Base-by-base conservation (phyloP, 2,113 vertebrate species). In the Motacilla alba region DNA sequence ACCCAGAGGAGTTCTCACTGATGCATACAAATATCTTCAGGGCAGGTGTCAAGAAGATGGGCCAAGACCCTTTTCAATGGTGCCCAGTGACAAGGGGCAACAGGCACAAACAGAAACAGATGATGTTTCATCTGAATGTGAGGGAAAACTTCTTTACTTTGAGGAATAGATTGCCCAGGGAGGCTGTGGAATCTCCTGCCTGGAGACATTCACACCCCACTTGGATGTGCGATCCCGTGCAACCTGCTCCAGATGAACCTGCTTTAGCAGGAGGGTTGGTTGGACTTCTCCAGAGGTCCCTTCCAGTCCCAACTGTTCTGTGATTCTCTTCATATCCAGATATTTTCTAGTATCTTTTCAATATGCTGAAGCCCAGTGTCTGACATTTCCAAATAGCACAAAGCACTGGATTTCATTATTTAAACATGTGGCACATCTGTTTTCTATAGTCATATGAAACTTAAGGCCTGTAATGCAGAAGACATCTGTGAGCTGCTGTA, bases 71-170 rank as follows among this genome's bases (percentile, higher is more conserved):
- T 37, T 81, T 58, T 37, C 23, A 59, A 33, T n/a, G 33, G 22
- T 39, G 15, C 8, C 7, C 60, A 74, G 44, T 39, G 27, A 39
- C 44, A 74, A 37, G 4, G 10, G 27, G 4, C 44, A 74, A 16
- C 5, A 28, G 69, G 52, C 33, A 59, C 33, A 60, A 74, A 67
- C 4, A 30, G 39, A 82, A 59, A 53, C 15, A 67, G 11, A 52
- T 7, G 13, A 28, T 0, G 0, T 67, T 67, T 67, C 5, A 6
- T 30, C 37, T 59, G 6, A 59, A 52, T 59, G 24, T 46, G 23
- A 52, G 44, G 52, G 30, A 59, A 33, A 39, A 28, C 37, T 50
- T 39, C 28, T 46, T 49, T 56, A 26, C 21, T 58, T 44, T 74
- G 52, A 89, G 28, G 33, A 81, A 44, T 8, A 30, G 33, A 9